Conservation (phyloP, 2,888 invertebrate species). For the Cyclophora albipunctata region DNA sequence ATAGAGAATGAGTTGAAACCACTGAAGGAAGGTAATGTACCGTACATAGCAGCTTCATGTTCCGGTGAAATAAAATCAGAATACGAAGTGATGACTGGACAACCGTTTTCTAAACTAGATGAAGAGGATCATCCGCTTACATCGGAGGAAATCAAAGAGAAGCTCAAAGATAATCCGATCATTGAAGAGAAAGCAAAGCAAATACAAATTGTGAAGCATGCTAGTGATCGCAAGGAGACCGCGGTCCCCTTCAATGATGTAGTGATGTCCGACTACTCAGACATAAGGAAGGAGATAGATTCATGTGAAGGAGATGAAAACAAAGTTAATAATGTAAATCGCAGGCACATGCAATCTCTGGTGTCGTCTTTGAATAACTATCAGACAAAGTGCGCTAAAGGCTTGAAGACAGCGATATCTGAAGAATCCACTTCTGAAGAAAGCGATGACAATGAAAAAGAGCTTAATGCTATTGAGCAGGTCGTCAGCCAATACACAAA, state of each 20-base stretch:
- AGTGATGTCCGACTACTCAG: constrained; percentile 35
- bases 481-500: constrained; percentile 55
- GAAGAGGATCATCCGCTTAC: constrained; percentile 47
- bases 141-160: constrained; percentile 43
- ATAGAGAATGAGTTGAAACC: constrained; percentile 61
- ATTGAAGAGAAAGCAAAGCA: constrained; percentile 59
- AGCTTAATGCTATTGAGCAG: constrained; percentile 56
- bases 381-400: constrained; percentile 24
- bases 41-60: constrained; percentile 55
- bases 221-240: constrained; percentile 31
- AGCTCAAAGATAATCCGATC: constrained; percentile 50
- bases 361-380: constrained; percentile 41
- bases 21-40: constrained; percentile 28
- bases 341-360: constrained; percentile 52
- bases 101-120: constrained; percentile 56
- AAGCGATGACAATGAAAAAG: constrained; percentile 34
- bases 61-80: constrained; percentile 51
- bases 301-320: constrained; percentile 39
- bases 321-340: constrained; percentile 47
- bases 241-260: constrained; percentile 50
- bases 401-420: background rate
- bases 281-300: constrained; percentile 46
- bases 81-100: constrained; percentile 65
- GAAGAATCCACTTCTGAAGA: constrained; percentile 17
- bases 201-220: constrained; percentile 50